Evolutionary conservation across 2,113 vertebrate genomes (phyloP).

Genomic region (Bambusicola thoracicus): DNA sequence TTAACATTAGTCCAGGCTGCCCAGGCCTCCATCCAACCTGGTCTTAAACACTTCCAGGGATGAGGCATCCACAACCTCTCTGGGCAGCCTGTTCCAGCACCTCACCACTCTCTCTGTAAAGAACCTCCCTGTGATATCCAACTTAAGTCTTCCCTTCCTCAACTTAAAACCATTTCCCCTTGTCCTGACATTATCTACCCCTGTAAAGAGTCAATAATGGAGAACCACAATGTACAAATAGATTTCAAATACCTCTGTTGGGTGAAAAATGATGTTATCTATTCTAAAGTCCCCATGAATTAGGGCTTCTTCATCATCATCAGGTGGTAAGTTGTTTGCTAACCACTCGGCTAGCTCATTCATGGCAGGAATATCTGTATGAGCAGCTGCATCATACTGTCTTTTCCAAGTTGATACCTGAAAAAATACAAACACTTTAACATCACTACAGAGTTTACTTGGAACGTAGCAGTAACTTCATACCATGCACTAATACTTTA

Average conservation of each 20-base stretch:
- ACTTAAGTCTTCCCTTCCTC: too few relatives aligned
- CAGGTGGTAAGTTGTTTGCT: constrained; percentile 82
- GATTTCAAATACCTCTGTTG: constrained; percentile 82
- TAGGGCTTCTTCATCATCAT: constrained; percentile 83
- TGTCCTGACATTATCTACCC: too few relatives aligned
- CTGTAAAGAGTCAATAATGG: not conserved
- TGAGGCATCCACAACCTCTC: too few relatives aligned
- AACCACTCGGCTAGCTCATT: constrained; percentile 88
- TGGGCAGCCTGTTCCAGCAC: too few relatives aligned
- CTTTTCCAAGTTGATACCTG: constrained; percentile 93
- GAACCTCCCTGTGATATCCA: too few relatives aligned
- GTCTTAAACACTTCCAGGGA: too few relatives aligned
- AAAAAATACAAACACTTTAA: not conserved
- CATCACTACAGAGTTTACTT: not conserved
- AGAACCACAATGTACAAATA: not conserved
- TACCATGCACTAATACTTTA: not conserved
- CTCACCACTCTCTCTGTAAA: too few relatives aligned
- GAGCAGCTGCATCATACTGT: constrained; percentile 87
- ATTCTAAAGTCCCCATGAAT: constrained; percentile 92
- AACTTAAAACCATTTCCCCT: too few relatives aligned
- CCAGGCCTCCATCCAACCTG: too few relatives aligned
- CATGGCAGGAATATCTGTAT: constrained; percentile 87
- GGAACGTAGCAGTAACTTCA: not conserved
- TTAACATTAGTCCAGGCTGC: too few relatives aligned
- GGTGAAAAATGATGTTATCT: constrained; percentile 93